Base-by-base conservation (phyloP, 2,113 vertebrate species). In the Lophura nycthemera region DNA sequence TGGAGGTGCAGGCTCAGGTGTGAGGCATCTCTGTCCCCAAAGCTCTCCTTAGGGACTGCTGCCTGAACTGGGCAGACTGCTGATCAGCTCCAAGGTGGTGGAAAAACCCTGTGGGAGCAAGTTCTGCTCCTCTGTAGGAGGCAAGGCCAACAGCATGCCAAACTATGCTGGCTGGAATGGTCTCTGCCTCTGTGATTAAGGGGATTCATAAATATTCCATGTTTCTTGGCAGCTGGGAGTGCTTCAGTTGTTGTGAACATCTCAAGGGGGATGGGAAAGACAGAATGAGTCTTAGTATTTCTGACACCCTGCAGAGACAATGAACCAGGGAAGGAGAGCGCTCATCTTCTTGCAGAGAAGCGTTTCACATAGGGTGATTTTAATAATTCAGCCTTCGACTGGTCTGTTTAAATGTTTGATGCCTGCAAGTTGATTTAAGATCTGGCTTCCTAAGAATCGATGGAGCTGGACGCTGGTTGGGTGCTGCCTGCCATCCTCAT, bases 191-290 rank as follows among this genome's bases (percentile, higher is more conserved):
- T 86, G 93, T 94, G 92, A 96, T 96, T 94, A 93, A 78, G 73
- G 92, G 89, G 38, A 88, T 89, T 85, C 95, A 96, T 97, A 96
- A 97, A 97, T 97, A 97, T 96, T 96, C 95, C 87, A 20, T 38
- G 78, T 81, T 94, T 90, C 90, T 95, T 94, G 89, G 95, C 95
- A 97, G 95, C 93, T 93, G 95, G 95, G 95, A 96, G 94, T 92
- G 89, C 91, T 92, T 89, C 83, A 65, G 74, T 96, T 87, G 82
- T 94, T 94, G 90, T 85, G 59, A 86, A 84, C 7, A 57, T 94
- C 93, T 96, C 93, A 38, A 70, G 93, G 92, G 95, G 93, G 90
- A 71, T 87, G 89, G 79, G 91, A 76, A 83, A 92, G 92, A 85
- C 92, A 86, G 93, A 79, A 85, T 94, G 95, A 95, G 92, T 72